Evolutionary conservation across 2,888 invertebrate species (phyloP).

Genomic region (Lepas anatifera): DNA sequence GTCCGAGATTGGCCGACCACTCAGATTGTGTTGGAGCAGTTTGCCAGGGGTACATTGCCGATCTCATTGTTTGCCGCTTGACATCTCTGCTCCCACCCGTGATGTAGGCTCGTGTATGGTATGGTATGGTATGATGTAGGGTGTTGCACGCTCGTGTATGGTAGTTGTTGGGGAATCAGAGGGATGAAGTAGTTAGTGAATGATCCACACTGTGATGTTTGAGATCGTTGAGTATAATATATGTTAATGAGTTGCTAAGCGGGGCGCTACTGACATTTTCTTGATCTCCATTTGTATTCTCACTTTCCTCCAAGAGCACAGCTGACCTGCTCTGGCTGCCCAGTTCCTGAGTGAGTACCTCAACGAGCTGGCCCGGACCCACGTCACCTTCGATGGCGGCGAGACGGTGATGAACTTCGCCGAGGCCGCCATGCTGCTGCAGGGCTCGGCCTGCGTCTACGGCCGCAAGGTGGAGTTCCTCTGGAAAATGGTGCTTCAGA

Average conservation of each 20-base stretch:
- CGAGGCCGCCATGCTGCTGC: constrained; percentile 61
- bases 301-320: no score
- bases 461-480: constrained; percentile 56
- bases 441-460: constrained; percentile 57
- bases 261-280: no score
- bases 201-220: background rate
- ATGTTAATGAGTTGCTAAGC: no score
- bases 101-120: no score
- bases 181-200: background rate
- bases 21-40: no score
- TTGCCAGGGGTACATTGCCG: no score
- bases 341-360: constrained; percentile 47
- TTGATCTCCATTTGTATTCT: no score
- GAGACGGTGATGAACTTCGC: constrained; percentile 51
- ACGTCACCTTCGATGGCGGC: constrained; percentile 34
- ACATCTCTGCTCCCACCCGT: no score
- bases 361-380: constrained; percentile 37
- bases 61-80: no score
- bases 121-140: no score
- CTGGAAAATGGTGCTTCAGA: constrained; percentile 34
- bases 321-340: constrained; percentile 19
- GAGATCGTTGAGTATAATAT: background rate
- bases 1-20: no score
- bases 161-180: background rate
- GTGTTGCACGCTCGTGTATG: no score